Base-by-base conservation (phyloP, 64 coral and sea anemone genomes). In the Pachyseris speciosa region DNA sequence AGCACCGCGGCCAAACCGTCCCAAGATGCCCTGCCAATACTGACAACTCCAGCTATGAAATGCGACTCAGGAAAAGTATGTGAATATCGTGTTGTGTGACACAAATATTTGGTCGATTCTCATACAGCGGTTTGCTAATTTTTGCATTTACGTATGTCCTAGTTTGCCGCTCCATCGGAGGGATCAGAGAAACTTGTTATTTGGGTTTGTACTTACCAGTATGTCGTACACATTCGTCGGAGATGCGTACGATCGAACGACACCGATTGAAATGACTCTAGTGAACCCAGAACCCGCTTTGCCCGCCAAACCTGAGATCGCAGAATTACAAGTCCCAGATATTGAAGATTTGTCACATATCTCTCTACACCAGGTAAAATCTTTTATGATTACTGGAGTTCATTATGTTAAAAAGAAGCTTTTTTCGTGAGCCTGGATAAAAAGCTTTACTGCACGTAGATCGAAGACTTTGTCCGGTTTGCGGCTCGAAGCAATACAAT, bases 311-410 rank as follows among this genome's bases (percentile, higher is more conserved):
- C 50, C 75, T 2, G 44, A 9, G 10, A 1, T 9, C 0, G 74
- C 52, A 4, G 32, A 20, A 13, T 27, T 79, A 9, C 45, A 79
- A 37, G 49, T 36, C 30, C 50, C 86, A 88, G 86, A 88, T 27
- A 37, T 43, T 27, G 73, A 75, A 2, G 86, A 88, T 44, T 61
- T 75, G 1, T 88, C 70, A 24, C 86, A 88, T 25, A 88, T 88
- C 5, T 41, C 70, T 43, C 34, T 88, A 9, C 86, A 88, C 29
- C 86, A 88, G 86, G 86, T 88, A 49, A 84, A 67, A 17, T 3
- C 5, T 61, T 13, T 13, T 20, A 19, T 57, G 5, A 17, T 0
- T 19, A 13, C 0, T 20, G 52, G 17, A 20, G 4, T 57, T 13
- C 15, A 13, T 57, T 57, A 24, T 57, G 22, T 20, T 57, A 20